Base-by-base conservation (phyloP, 2,888 invertebrate genomes). In the Melipona beecheii region DNA sequence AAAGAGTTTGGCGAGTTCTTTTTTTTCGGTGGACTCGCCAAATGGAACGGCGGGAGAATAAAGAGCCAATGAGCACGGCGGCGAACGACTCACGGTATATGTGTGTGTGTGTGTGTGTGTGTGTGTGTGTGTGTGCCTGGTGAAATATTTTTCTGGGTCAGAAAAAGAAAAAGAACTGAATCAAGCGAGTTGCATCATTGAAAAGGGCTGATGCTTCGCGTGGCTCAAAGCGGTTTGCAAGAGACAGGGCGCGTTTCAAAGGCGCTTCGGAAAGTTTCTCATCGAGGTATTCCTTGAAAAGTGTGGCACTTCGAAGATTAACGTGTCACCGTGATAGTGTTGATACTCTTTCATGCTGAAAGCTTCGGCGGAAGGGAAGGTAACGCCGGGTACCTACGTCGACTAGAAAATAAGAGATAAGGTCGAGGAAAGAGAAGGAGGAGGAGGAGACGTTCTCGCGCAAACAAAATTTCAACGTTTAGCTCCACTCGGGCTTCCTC, bases 231-330 rank as follows among this genome's bases (percentile, higher is more conserved):
- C 75, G 69, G 83, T 84, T 84, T 84, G 75, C 78, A 84, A 84
- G n/a, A 78, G 75, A 83, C 83, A 82, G 64, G 75, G 62, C 58
- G 70, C 43, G 71, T 78, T 84, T 84, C 75, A 83, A 84, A 84
- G 75, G 72, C 83, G 71, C 75, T 84, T 84, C 84, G 75, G 60
- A 75, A 83, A 84, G 71, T 83, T 84, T 83, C 27, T 27, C 78
- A 74, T 68, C 75, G 66, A 31, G 83, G 76, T 71, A 74, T 84
- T 75, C 68, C 75, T 75, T 73, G 62, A 78, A 78, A 71, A 77
- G 84, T 78, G 84, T 84, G 72, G 71, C 75, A 84, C 78, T 84
- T 78, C 78, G 78, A 78, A 84, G 84, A 84, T 84, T 83, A 84
- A 83, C 74, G 78, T 78, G 72, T 84, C 75, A 78, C 78, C 78